Base-by-base conservation (phyloP, 2,888 invertebrate genomes). In the Trypoxylon attenuatum region DNA sequence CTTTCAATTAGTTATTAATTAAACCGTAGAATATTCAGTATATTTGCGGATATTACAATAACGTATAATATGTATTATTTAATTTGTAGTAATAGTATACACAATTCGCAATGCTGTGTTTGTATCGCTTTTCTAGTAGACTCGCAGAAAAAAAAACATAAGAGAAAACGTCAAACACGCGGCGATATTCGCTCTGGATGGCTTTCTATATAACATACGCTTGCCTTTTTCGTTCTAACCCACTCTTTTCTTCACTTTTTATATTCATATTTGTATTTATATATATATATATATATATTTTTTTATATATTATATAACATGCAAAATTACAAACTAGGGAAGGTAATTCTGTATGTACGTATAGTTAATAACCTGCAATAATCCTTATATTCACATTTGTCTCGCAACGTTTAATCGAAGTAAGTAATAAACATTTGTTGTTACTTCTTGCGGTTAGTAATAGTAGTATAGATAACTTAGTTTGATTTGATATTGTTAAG, bases 1-100 rank as follows among this genome's bases (percentile, higher is more conserved):
- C 72, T 79, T 81, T 82, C 79, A 79, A 78, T 78, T 74, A 80
- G 71, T 82, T 80, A 79, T 82, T 82, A 81, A 74, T 82, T 80
- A 79, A 79, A 80, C 62, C 72, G 76, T 76, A 76, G 62, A 65
- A 68, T 79, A 77, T 76, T 79, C 76, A 82, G 71, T 71, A 78
- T 80, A 81, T 63, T 80, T 71, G 62, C 75, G 73, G 68, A 79
- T 74, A 73, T 81, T 81, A 82, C 79, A 81, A 77, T 82, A 77
- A 74, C 78, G 75, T 77, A 67, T 79, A 73, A 72, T 78, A 76
- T 73, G 67, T 68, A 69, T 71, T 66, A 61, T 62, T 71, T 78
- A 72, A 52, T 47, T 57, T 69, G 70, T 73, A 80, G 70, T 71
- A 76, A 75, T 80, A 77, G 76, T 81, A 76, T 80, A 78, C 79